phyloP scores from a whole-genome alignment of 2,888 invertebrate species.

The Tachystola acroxantha region DNA sequence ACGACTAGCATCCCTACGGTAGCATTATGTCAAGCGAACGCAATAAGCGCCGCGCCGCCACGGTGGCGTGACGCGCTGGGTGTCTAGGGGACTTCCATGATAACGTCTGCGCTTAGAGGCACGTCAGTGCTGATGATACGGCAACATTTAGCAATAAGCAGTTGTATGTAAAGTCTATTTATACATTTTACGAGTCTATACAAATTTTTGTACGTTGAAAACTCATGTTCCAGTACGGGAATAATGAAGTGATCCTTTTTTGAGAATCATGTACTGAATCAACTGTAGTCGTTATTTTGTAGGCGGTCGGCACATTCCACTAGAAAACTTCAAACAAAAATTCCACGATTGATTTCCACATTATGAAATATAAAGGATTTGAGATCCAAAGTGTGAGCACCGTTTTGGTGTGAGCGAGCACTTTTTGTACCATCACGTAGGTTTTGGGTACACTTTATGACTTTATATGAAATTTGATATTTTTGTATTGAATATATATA shows the following conservation, averaged over 20 bases:
- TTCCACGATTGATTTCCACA: conserved; percentile 75
- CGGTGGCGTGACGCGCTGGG: conserved; percentile 11
- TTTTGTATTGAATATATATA: conserved; percentile 78
- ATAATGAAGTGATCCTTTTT: conserved; percentile 72
- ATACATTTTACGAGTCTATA: conserved; percentile 78
- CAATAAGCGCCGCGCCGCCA: conserved; percentile 14
- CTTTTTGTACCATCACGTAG: conserved; percentile 77
- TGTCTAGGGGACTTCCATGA: conserved; percentile 28
- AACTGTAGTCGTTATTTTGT: conserved; percentile 71
- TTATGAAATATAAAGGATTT: conserved; percentile 68
- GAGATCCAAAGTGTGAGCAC: conserved; percentile 65
- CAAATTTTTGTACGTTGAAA: conserved; percentile 73
- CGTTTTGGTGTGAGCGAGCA: conserved; percentile 66
- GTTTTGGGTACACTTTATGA: conserved; percentile 79
- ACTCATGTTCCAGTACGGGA: conserved; percentile 68
- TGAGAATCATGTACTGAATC: conserved; percentile 75
- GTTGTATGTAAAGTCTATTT: conserved; percentile 76
- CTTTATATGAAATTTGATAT: conserved; percentile 78
- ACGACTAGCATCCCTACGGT: conserved; percentile 13
- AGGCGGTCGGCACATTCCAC: conserved; percentile 78
- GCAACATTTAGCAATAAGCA: conserved; percentile 75
- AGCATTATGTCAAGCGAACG: neutral
- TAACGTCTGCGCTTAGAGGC: conserved; percentile 28
- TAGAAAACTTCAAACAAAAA: conserved; percentile 68
- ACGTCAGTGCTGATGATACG: conserved; percentile 38